These are phyloP conservation scores for Catalaphyllia jardinei DNA, from an alignment of 64 coral and sea anemone species.

Conservation along the genomic window DNA sequence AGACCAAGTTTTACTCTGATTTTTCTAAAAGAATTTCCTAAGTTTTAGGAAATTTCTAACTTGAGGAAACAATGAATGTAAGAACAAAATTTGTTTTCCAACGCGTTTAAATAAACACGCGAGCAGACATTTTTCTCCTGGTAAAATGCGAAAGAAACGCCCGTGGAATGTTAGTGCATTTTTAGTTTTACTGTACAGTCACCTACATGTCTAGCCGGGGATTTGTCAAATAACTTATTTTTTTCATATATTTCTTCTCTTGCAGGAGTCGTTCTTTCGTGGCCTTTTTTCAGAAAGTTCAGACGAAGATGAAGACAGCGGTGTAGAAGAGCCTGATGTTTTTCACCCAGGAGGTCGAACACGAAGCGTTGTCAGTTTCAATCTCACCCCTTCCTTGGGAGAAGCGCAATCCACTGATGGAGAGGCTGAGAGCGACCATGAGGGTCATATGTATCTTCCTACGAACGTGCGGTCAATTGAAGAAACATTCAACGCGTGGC, in stretches of 20 bases:
- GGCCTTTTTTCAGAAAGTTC: neutral
- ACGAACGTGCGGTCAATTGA: constrained; percentile 69
- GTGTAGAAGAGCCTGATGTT: neutral
- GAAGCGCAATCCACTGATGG: constrained; percentile 24
- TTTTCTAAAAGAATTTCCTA: no score
- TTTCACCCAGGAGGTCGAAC: neutral
- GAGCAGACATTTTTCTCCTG: no score
- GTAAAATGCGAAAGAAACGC: no score
- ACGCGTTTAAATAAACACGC: no score
- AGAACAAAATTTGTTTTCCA: no score
- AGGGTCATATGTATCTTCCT: constrained; percentile 55
- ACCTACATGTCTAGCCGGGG: no score
- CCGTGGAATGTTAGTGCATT: no score
- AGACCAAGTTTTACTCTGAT: no score
- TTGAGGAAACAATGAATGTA: no score
- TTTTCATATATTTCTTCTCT: neutral
- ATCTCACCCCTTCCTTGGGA: constrained; percentile 30
- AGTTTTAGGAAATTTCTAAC: no score
- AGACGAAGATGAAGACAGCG: constrained; percentile 22
- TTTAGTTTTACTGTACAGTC: no score
- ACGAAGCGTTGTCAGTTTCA: constrained; percentile 76
- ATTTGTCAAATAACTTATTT: no score
- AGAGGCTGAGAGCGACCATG: constrained; percentile 17
- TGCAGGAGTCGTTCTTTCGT: constrained; percentile 28
- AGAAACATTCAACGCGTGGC: constrained; percentile 89